These are phyloP conservation scores for Brachyhypopomus occidentalis DNA, from an alignment of 2,113 vertebrate genomes.

Conservation along the genomic window DNA sequence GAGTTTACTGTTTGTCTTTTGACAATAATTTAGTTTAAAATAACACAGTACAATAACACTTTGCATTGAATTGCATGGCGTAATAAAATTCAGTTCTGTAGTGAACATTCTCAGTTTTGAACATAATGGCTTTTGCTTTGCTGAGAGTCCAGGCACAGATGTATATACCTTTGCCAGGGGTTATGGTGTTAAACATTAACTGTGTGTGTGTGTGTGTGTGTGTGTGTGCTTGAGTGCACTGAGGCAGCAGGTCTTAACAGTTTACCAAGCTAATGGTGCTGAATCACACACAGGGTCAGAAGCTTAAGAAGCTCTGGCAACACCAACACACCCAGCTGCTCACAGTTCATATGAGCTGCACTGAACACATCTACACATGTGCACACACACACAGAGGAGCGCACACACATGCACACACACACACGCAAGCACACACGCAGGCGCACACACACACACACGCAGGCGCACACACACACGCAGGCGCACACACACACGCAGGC, in stretches of 20 bases:
- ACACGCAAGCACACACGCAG: too few species aligned
- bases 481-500: background rate
- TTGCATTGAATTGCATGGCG: too few species aligned
- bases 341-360: background rate
- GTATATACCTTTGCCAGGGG: conserved; percentile 6
- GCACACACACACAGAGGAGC: background rate
- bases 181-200: background rate
- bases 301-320: background rate
- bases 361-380: background rate
- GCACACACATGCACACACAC: too few species aligned
- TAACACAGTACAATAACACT: too few species aligned
- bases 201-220: too few species aligned
- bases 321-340: background rate
- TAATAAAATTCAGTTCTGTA: too few species aligned
- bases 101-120: too few species aligned
- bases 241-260: background rate
- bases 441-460: background rate
- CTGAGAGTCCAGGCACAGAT: background rate
- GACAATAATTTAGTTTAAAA: too few species aligned
- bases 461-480: background rate
- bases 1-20: too few species aligned
- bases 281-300: background rate
- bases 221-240: background rate
- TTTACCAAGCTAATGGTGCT: conserved; percentile 1
- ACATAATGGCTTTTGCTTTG: too few species aligned